Evolutionary conservation across 2,888 invertebrate genomes (phyloP), one percentile per base, ranked within the genome.

Genomic region (Tipula unca): DNA sequence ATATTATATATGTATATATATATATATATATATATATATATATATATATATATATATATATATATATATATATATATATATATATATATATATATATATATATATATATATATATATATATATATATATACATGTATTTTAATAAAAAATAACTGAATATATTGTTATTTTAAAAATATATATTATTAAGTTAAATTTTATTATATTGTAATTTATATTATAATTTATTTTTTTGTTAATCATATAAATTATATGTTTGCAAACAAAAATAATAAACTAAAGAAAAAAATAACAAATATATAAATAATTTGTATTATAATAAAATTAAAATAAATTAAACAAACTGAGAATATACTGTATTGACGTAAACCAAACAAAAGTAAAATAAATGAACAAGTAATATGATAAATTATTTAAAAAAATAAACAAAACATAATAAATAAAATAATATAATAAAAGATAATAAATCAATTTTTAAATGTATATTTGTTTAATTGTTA

Each of bases 401-500:
- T 54, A 54, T 54, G 48, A 17, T 54, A 54, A 69, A 69, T 69
- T 25, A 69, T 25, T 69, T 25, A 69, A 69, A 69, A 20, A 48
- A 48, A 48, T 48, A 17, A 48, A 48, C 48, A 48, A 20, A 20
- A 48, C 39, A 39, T 39, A 48, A 48, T 48, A 48, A 39, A n/a
- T n/a, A n/a, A n/a, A n/a, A n/a, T n/a, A n/a, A n/a, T n/a, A n/a
- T 48, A 48, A 69, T 48, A 39, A n/a, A n/a, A n/a, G n/a, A 69
- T 69, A 69, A 69, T 25, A 25, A 69, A 69, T 69, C 20, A 69
- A 69, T 25, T 69, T 69, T 69, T 69, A 25, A 69, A 69, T 69
- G 69, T 69, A 69, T 69, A 69, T 69, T 69, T 69, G 69, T 69
- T 69, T 69, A 69, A 69, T 69, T 69, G 69, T 69, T 69, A 69